phyloP scores from a whole-genome alignment of 2,888 invertebrate genomes.

The Tiliacea citrago region DNA sequence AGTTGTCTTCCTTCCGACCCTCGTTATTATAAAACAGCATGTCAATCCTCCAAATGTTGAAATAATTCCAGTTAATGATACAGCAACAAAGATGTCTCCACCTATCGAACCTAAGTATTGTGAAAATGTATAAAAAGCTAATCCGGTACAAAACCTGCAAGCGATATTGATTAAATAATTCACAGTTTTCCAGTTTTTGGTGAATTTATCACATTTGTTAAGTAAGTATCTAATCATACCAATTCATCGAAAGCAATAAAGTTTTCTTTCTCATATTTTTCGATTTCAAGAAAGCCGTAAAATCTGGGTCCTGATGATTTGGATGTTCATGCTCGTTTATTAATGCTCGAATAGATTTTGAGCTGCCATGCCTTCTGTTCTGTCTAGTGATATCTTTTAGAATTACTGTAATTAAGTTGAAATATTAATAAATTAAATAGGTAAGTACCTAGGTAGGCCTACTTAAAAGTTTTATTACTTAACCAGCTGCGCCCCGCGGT shows the following conservation, averaged over 20 bases:
- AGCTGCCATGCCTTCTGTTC: conserved; percentile 74
- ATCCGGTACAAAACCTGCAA: conserved; percentile 90
- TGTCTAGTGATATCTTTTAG: conserved; percentile 76
- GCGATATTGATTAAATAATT: neutral
- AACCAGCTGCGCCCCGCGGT: too few species aligned
- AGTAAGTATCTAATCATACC: conserved; percentile 82
- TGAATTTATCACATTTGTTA: neutral
- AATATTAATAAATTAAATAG: too few species aligned
- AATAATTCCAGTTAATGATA: conserved; percentile 89
- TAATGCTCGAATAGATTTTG: conserved; percentile 66
- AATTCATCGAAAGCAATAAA: conserved; percentile 87
- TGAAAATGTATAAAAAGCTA: conserved; percentile 91
- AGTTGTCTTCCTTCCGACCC: conserved; percentile 88
- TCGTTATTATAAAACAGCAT: conserved; percentile 87
- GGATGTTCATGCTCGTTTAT: conserved; percentile 63
- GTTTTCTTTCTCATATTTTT: conserved; percentile 88
- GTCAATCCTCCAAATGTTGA: conserved; percentile 89
- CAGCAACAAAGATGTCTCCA: conserved; percentile 89
- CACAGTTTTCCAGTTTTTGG: neutral
- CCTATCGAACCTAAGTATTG: conserved; percentile 91
- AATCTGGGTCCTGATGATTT: conserved; percentile 73
- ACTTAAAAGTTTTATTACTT: too few species aligned
- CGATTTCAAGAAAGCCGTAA: conserved; percentile 86
- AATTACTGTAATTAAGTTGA: conserved; percentile 68
- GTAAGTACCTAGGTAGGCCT: too few species aligned